Evolutionary conservation across 1,140 invertebrate species (phyloP), one percentile per base, ranked within the genome.

Genomic region (Oedothorax gibbosus): DNA sequence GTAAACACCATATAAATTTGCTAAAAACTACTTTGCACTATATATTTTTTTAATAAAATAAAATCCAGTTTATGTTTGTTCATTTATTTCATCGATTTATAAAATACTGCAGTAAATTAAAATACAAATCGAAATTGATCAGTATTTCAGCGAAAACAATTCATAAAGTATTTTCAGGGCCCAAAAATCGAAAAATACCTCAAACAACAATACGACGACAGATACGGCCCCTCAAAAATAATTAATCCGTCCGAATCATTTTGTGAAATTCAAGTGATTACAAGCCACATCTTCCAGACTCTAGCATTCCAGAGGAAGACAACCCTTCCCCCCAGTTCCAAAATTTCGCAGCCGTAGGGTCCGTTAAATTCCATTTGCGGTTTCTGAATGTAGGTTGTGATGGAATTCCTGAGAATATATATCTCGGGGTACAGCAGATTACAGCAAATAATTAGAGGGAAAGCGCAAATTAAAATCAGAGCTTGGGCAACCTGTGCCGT

Each of bases 291-390:
- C 78, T 49, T 53, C 20, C 62, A 62, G 78, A 15, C 53, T 10
- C 78, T 18, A 5, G 60, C 80, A 83, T 83, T 83, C 80, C 80
- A 75, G 77, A 68, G 53, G 35, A 53, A 57, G 64, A 66, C 56
- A 66, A 65, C 53, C 64, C 56, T 51, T 18, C 68, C 20, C 76
- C 50, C 72, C 72, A 57, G 53, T 75, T 68, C 64, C 35, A 54
- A 21, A 51, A 66, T 68, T 79, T 79, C 77, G 12, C 11, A 54
- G 64, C 11, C 64, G 57, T 79, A 56, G 64, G 64, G 64, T 64
- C 77, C 56, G 66, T 72, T 72, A 82, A 71, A 83, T 83, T 83
- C 80, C 80, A 83, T 83, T 75, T 75, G 80, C 69, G 80, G 80
- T 83, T 64, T 62, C 57, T 64, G 21, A 51, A 78, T 64, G 76